phyloP scores from a whole-genome alignment of 2,797 vertebrate genomes.

The Sebastes kiyomatsui region DNA sequence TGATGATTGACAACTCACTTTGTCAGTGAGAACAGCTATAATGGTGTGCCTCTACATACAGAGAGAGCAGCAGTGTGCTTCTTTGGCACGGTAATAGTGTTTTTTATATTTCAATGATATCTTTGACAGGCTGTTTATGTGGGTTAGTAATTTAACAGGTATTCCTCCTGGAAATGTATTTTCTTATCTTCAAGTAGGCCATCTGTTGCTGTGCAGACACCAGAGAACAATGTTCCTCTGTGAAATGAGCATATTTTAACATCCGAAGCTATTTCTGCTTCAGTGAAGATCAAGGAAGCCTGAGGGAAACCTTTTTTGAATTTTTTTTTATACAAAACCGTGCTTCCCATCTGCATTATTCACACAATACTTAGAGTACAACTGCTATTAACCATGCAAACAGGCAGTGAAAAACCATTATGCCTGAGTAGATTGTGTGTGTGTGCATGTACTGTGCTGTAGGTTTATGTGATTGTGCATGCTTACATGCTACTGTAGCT shows the following conservation, averaged over 20 bases:
- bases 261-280: slow-evolving; percentile 70
- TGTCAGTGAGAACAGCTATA: neutral
- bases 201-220: slow-evolving; percentile 73
- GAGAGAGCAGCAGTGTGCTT: slow-evolving; percentile 1
- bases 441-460: neutral
- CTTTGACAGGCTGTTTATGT: slow-evolving; percentile 57
- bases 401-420: slow-evolving; percentile 26
- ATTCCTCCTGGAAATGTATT: slow-evolving; percentile 70
- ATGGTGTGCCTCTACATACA: neutral
- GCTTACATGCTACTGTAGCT: neutral
- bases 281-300: slow-evolving; percentile 71
- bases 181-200: slow-evolving; percentile 73
- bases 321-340: slow-evolving; percentile 48
- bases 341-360: slow-evolving; percentile 65
- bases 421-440: slow-evolving; percentile 3
- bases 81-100: slow-evolving; percentile 14
- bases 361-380: slow-evolving; percentile 55
- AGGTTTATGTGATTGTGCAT: neutral
- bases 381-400: slow-evolving; percentile 49
- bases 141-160: slow-evolving; percentile 67
- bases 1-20: slow-evolving; percentile 18
- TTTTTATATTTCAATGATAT: slow-evolving; percentile 42
- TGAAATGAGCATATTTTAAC: slow-evolving; percentile 69
- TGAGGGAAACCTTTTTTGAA: slow-evolving; percentile 57
- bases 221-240: slow-evolving; percentile 64